Conservation (phyloP, 2,888 invertebrate species). For the Tetheella fluctuosa region DNA sequence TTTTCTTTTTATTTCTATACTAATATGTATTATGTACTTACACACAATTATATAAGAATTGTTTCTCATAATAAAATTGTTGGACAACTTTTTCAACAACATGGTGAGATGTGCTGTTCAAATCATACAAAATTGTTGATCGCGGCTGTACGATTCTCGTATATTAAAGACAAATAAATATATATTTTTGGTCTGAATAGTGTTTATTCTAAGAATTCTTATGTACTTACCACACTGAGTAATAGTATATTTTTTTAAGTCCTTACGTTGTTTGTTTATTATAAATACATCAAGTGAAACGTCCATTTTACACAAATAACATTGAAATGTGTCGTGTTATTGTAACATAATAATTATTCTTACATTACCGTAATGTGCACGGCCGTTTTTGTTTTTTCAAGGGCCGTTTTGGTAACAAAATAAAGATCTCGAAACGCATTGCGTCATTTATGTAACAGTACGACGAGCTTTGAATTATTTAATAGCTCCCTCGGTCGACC, state of each 20-base stretch:
- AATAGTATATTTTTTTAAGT: background rate
- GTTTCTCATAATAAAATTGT: no score
- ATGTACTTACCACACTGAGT: background rate
- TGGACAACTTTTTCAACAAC: background rate
- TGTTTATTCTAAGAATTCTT: background rate
- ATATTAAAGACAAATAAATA: background rate
- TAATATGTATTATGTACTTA: no score
- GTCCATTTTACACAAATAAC: background rate
- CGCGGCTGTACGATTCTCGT: background rate
- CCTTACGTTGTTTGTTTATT: background rate
- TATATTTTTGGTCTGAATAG: background rate
- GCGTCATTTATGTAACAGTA: conserved; percentile 54
- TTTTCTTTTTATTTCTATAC: no score
- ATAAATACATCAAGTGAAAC: background rate
- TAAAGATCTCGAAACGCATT: conserved; percentile 47
- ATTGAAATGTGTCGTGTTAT: background rate
- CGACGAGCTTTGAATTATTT: conserved; percentile 46
- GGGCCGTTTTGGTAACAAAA: conserved; percentile 43
- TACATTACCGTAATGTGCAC: conserved; percentile 13
- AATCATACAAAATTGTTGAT: background rate
- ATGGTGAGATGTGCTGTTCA: no score
- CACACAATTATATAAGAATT: no score
- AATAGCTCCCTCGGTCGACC: conserved; percentile 24
- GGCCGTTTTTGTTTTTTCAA: conserved; percentile 26
- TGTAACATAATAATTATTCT: background rate